A percentile compares a stretch with the other conserved stretches of the same genome.
These are phyloP conservation scores for Oryctes rhinoceros DNA, from an alignment of 1,140 invertebrate species.

Conservation along the genomic window DNA sequence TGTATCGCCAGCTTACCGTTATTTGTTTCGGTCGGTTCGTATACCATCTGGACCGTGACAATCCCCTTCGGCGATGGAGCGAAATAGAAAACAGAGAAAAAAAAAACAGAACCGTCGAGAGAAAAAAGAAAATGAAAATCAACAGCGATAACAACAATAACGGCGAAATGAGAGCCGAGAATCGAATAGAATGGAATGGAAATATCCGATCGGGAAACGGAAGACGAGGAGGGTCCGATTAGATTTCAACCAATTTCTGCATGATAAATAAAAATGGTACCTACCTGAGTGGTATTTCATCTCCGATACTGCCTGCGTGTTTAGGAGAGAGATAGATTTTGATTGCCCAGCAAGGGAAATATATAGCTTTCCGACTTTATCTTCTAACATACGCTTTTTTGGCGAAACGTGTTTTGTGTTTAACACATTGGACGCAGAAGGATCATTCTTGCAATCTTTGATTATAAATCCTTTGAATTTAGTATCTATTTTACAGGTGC, in stretches of 20 bases:
- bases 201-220: slow-evolving; percentile 1
- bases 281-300: not conserved
- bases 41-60: not conserved
- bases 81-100: not conserved
- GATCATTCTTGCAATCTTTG: too few species aligned
- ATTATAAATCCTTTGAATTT: too few species aligned
- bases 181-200: not conserved
- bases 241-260: slow-evolving; percentile 18
- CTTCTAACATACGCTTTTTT: too few species aligned
- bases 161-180: not conserved
- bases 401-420: too few species aligned
- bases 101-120: not conserved
- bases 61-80: not conserved
- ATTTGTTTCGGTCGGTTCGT: not conserved
- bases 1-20: not conserved
- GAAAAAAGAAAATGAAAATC: not conserved
- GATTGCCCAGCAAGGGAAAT: too few species aligned
- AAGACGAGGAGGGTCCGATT: not conserved
- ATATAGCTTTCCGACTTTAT: too few species aligned
- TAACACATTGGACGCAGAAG: too few species aligned
- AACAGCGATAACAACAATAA: not conserved
- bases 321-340: not conserved
- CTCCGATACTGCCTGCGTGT: not conserved
- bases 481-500: too few species aligned
- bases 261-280: not conserved